Percentiles rank a stretch among this genome's conserved stretches.
phyloP scores from a whole-genome alignment of 2,113 vertebrate species.

The Neofelis nebulosa region DNA sequence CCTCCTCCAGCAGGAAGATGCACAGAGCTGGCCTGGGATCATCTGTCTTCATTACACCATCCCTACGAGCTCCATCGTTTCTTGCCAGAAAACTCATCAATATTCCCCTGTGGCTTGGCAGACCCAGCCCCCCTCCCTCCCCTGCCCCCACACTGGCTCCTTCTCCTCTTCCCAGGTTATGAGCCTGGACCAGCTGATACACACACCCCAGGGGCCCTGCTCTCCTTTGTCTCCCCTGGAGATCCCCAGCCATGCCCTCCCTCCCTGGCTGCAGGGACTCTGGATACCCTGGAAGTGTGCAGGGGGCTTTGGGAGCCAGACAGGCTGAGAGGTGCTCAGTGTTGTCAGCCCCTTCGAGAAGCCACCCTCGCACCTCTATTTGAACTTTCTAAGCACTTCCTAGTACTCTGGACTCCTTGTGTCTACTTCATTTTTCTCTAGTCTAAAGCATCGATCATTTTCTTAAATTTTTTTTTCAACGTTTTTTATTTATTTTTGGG shows the following conservation, averaged over 20 bases:
- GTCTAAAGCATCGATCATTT: not conserved
- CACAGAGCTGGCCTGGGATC: slow-evolving; percentile 66
- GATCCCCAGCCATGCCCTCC: not conserved
- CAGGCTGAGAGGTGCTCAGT: not conserved
- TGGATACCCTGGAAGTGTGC: not conserved
- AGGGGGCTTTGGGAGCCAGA: not conserved
- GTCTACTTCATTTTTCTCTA: not conserved
- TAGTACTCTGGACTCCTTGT: not conserved
- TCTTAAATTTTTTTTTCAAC: no score
- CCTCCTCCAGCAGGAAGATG: slow-evolving; percentile 65
- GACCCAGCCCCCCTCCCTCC: not conserved
- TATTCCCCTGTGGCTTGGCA: slow-evolving; percentile 72
- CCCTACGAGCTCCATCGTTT: slow-evolving; percentile 80
- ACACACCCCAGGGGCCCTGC: not conserved
- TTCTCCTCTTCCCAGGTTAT: not conserved
- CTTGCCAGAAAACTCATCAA: slow-evolving; percentile 82
- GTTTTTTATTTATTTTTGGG: no score
- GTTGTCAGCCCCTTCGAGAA: not conserved
- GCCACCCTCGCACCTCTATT: not conserved
- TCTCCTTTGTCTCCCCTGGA: not conserved
- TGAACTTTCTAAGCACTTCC: not conserved
- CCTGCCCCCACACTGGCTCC: not conserved
- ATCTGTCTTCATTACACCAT: slow-evolving; percentile 86
- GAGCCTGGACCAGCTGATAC: not conserved
- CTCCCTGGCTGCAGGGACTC: not conserved